Base-by-base conservation (phyloP, 1,140 invertebrate genomes). In the Antheraea mylitta region DNA sequence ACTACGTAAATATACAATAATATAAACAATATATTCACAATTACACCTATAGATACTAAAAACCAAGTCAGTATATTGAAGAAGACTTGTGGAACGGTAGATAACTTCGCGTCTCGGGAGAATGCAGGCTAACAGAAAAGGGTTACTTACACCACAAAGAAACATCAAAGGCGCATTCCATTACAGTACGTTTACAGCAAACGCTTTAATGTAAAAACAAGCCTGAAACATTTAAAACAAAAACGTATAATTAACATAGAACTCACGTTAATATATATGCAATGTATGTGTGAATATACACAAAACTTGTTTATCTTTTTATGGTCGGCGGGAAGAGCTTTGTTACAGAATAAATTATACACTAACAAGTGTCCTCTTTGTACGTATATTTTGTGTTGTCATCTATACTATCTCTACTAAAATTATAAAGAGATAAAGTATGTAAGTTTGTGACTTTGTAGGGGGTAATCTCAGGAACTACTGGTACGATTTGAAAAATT, bases 71-170 rank as follows among this genome's bases (percentile, higher is more conserved):
- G 45, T 53, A 13, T 13, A 53, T 9, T 53, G 10, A 53, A 53
- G 45, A 53, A 53, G 45, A 53, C 45, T 53, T n/a, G 45, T 53
- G 45, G 16, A 53, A 53, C 45, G 38, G 38, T 42, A 42, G 38
- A 9, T 11, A 42, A 11, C 11, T 42, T 8, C 38, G 38, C 38
- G 8, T 4, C 38, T 42, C 38, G 38, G 38, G 38, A 8, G 38
- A 42, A 42, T 11, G 16, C 45, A 13, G 16, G 45, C 45, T 53
- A 53, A 53, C 10, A n/a, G 45, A 53, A 53, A 13, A 53, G 45
- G 45, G 45, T 53, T 53, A 53, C 45, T 53, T 53, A 53, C 45
- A 53, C 45, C 45, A 53, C 45, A 53, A 53, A 53, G 45, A 53
- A 53, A 53, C 45, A 53, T 53, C 45, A 53, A 53, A 53, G 45